These are phyloP conservation scores for Agrilus cyanescens DNA, from an alignment of 2,888 invertebrate species.

Conservation along the genomic window DNA sequence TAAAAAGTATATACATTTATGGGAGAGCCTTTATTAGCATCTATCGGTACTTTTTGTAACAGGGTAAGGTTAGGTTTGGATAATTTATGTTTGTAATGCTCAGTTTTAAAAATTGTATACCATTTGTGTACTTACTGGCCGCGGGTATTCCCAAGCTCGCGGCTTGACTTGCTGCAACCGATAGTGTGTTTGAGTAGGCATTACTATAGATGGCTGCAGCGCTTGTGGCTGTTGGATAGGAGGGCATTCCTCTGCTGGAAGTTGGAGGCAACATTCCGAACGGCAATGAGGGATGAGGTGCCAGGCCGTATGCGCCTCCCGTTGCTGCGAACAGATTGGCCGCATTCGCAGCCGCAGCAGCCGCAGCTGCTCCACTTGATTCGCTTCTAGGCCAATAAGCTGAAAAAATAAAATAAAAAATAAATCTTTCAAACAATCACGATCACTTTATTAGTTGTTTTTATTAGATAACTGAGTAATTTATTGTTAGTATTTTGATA, in stretches of 20 bases:
- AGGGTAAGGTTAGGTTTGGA: too few relatives aligned
- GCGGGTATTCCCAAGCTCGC: constrained; percentile 69
- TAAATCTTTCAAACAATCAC: background rate
- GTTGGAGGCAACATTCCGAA: constrained; percentile 32
- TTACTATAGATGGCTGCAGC: constrained; percentile 32
- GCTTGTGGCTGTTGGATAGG: constrained; percentile 15
- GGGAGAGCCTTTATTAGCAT: too few relatives aligned
- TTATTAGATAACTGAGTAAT: too few relatives aligned
- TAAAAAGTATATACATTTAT: constrained; percentile 15
- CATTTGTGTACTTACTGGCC: constrained; percentile 45
- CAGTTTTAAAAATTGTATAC: background rate
- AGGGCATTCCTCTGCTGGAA: constrained; percentile 22
- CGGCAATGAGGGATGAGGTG: constrained; percentile 31
- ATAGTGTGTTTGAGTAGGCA: constrained; percentile 57
- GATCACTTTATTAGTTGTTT: too few relatives aligned
- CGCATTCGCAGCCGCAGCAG: constrained; percentile 35
- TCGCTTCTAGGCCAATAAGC: constrained; percentile 72
- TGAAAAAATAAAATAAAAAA: constrained; percentile 32
- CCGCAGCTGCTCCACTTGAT: constrained; percentile 29
- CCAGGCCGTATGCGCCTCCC: constrained; percentile 33
- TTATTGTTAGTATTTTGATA: too few relatives aligned
- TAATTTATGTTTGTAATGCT: background rate
- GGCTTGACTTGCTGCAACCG: constrained; percentile 76
- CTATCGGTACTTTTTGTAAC: background rate
- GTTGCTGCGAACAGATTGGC: constrained; percentile 36